Base-by-base conservation (phyloP, 64 coral and sea anemone species). In the Porites lutea region DNA sequence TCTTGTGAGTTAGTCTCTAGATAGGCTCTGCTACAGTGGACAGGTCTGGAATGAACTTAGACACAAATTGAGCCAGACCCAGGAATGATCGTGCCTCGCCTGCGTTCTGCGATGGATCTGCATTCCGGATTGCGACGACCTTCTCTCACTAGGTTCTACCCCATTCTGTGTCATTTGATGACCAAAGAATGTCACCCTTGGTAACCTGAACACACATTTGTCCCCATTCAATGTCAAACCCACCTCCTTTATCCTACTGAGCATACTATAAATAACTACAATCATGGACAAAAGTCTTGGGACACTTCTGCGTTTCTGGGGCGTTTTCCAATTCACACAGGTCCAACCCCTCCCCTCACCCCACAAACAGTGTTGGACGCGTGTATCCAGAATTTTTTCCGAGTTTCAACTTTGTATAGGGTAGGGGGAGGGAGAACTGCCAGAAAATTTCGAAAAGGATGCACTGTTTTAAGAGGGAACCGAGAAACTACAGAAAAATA, bases 51-150 rank as follows among this genome's bases (percentile, higher is more conserved):
- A 89, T 77, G 37, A 50, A 89, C 14, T 75, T 65, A n/a, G 87
- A 89, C 20, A 89, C 73, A 65, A 27, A 89, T 54, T 89, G 87
- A 10, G 63, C 27, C 72, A 89, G 74, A 27, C 87, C 72, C 11
- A 78, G 73, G 15, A 77, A 63, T 15, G 73, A 89, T 61, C 65
- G 59, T 3, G 65, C 87, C 51, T 77, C 73, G 43, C 73, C 78
- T 3, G 87, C 73, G 50, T 89, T 89, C 58, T 89, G 87, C 49
- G 72, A 72, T 9, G 72, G 71, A 1, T 46, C 68, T 62, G 55
- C 87, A 52, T 77, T 61, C 12, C 64, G 73, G 13, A 88, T 88
- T 76, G 87, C 87, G 2, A 47, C 87, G 50, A 77, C 87, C 27
- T 77, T 77, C 72, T 62, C 44, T 59, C 72, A 54, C 77, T 75